Percentiles rank a stretch among this genome's conserved stretches.
These are phyloP conservation scores for Actenoides hombroni DNA, from an alignment of 2,113 vertebrate genomes.

Conservation along the genomic window DNA sequence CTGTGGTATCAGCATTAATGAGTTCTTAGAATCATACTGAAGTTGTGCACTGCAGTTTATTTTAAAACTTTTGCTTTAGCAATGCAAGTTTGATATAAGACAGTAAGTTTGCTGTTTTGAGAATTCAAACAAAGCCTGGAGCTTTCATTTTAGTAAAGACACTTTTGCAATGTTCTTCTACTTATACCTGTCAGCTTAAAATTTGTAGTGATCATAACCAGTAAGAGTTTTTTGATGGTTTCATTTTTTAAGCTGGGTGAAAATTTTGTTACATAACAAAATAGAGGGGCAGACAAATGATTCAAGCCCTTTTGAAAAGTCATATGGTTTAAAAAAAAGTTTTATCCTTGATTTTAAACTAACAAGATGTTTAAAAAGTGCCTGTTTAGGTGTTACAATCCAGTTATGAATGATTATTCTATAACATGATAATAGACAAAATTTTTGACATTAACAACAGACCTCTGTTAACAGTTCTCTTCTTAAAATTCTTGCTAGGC, in stretches of 20 bases:
- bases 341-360: slow-evolving; percentile 37
- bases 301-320: slow-evolving; percentile 1
- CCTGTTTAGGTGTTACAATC: slow-evolving; percentile 5
- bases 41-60: slow-evolving; percentile 59
- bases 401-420: slow-evolving; percentile 7
- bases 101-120: slow-evolving; percentile 57
- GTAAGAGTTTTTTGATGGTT: not conserved
- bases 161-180: not conserved
- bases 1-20: slow-evolving; percentile 41
- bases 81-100: slow-evolving; percentile 55
- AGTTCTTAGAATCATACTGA: slow-evolving; percentile 63
- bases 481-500: not conserved
- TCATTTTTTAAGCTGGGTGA: slow-evolving; percentile 29
- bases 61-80: slow-evolving; percentile 25
- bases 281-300: not conserved
- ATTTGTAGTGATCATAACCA: slow-evolving; percentile 31
- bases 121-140: slow-evolving; percentile 12
- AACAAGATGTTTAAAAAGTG: slow-evolving; percentile 39
- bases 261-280: slow-evolving; percentile 8
- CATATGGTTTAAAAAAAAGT: not conserved
- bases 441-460: not conserved
- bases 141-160: slow-evolving; percentile 50
- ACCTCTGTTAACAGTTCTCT: not conserved
- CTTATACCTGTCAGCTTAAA: slow-evolving; percentile 42
- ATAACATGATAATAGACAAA: not conserved